phyloP scores from a whole-genome alignment of 2,113 vertebrate species.

The Fukomys damarensis region DNA sequence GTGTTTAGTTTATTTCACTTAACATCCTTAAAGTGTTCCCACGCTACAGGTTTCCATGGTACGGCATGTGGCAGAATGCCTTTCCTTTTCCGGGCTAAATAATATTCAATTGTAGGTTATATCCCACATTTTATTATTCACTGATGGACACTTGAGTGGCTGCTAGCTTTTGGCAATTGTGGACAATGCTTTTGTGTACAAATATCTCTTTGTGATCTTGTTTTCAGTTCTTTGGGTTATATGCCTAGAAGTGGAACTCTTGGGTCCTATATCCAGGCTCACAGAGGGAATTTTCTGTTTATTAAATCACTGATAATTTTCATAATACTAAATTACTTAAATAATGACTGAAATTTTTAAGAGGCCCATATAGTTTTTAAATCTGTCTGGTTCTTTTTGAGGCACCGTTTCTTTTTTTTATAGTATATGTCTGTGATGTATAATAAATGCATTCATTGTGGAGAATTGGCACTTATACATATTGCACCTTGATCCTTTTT shows the following conservation, averaged over 20 bases:
- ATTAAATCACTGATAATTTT: neutral
- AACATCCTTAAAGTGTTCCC: neutral
- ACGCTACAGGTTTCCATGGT: neutral
- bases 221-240: neutral
- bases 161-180: neutral
- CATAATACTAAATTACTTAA: neutral
- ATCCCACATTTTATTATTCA: neutral
- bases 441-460: neutral
- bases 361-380: neutral
- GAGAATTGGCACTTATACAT: neutral
- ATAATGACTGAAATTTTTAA: neutral
- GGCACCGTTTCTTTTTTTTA: neutral
- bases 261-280: neutral
- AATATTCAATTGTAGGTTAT: neutral
- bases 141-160: neutral
- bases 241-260: neutral
- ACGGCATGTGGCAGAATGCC: neutral
- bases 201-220: neutral
- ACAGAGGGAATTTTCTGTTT: neutral
- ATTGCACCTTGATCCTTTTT: neutral
- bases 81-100: neutral
- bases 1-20: constrained; percentile 18
- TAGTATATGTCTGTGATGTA: neutral
- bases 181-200: neutral
- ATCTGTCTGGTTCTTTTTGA: neutral